Conservation (phyloP, 2,797 vertebrate genomes). For the Momotus momota region DNA sequence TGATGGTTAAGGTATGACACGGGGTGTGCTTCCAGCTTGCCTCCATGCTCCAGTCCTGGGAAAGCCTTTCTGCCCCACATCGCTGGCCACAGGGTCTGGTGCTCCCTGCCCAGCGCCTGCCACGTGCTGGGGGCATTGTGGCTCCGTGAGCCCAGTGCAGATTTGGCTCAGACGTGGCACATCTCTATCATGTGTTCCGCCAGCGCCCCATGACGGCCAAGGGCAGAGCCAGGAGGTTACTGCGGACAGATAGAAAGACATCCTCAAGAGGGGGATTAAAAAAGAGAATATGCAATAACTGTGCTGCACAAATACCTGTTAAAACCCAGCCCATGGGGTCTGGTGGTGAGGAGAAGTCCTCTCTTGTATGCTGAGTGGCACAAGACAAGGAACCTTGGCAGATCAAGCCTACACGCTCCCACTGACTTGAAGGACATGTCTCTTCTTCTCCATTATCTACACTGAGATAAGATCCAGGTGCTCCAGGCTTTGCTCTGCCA, state of each 20-base stretch:
- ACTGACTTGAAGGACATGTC: background rate
- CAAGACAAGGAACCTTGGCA: background rate
- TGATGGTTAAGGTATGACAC: accelerated
- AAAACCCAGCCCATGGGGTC: background rate
- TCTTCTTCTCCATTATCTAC: background rate
- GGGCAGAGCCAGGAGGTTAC: background rate
- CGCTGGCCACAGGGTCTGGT: accelerated
- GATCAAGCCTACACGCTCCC: background rate
- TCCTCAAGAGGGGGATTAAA: background rate
- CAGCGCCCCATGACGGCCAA: background rate
- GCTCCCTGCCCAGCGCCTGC: background rate
- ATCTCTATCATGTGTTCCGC: background rate
- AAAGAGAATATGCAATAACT: no score
- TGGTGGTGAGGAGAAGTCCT: background rate
- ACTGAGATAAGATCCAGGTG: background rate
- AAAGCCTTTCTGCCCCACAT: background rate
- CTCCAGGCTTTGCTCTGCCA: background rate
- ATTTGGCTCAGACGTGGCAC: background rate
- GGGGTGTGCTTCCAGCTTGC: accelerated
- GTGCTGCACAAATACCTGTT: background rate
- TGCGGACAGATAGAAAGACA: background rate
- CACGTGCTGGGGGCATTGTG: accelerated
- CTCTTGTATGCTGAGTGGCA: background rate
- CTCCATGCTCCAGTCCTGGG: background rate
- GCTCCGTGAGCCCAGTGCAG: accelerated